phyloP scores from a whole-genome alignment of 2,797 vertebrate species.

The Sebastes vulpes region DNA sequence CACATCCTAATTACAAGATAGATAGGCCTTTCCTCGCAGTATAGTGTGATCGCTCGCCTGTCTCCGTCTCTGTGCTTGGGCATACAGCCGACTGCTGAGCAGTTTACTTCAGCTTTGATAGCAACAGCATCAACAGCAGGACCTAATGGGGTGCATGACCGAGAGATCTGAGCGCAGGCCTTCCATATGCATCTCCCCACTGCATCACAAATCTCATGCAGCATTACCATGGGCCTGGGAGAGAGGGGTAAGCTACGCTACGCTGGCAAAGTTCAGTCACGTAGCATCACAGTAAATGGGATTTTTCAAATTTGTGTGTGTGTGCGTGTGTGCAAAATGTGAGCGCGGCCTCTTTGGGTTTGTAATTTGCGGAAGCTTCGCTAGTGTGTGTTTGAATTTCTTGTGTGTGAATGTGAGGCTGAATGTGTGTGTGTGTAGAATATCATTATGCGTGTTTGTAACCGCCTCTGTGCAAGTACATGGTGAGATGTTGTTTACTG shows the following conservation, averaged over 20 bases:
- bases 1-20: constrained; percentile 77
- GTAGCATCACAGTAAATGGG: constrained; percentile 82
- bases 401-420: constrained; percentile 46
- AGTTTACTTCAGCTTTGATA: constrained; percentile 81
- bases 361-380: constrained; percentile 69
- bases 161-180: constrained; percentile 80
- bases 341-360: constrained; percentile 60
- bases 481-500: constrained; percentile 80
- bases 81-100: constrained; percentile 77
- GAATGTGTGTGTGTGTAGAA: constrained; percentile 54
- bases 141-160: constrained; percentile 85
- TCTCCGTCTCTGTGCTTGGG: constrained; percentile 71
- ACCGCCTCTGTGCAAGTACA: constrained; percentile 72
- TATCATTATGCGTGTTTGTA: constrained; percentile 77
- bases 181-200: constrained; percentile 85
- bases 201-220: constrained; percentile 83
- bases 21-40: constrained; percentile 58
- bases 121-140: constrained; percentile 77
- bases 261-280: constrained; percentile 83
- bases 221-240: constrained; percentile 77
- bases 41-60: constrained; percentile 63
- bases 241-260: constrained; percentile 74
- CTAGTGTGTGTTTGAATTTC: constrained; percentile 64
- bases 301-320: constrained; percentile 76
- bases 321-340: constrained; percentile 23